These are phyloP conservation scores for Steatornis caripensis DNA, from an alignment of 2,113 vertebrate species.

Conservation along the genomic window DNA sequence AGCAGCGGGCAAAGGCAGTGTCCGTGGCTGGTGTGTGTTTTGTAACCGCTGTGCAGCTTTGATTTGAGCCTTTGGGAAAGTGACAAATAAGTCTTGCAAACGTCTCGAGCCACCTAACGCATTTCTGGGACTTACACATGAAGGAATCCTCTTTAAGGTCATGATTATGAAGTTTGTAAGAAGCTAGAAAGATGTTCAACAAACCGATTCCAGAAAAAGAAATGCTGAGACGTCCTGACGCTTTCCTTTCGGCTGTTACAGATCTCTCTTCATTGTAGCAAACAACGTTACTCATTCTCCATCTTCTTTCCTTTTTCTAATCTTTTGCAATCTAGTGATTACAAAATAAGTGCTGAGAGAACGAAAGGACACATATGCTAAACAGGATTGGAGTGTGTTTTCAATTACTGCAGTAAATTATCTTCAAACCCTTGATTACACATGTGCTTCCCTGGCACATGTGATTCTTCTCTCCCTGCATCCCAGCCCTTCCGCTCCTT, in stretches of 20 bases:
- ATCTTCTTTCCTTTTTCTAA: not conserved
- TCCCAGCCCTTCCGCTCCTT: not conserved
- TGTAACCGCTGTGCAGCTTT: not conserved
- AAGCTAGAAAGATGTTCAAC: not conserved
- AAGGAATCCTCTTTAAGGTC: not conserved
- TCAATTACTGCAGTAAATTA: constrained; percentile 48
- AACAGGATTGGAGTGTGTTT: not conserved
- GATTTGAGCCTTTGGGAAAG: not conserved
- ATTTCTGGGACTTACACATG: not conserved
- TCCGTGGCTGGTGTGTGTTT: not conserved
- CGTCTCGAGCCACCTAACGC: not conserved
- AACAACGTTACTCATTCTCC: not conserved
- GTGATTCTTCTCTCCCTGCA: not conserved
- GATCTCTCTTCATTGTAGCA: not conserved
- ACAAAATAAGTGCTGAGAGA: constrained; percentile 5
- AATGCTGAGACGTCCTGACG: not conserved
- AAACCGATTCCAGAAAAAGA: not conserved
- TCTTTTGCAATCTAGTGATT: not conserved
- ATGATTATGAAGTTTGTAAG: not conserved
- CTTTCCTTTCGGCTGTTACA: not conserved
- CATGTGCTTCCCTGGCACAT: not conserved
- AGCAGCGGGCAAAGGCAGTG: not conserved
- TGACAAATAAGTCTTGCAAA: not conserved
- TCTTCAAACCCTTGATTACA: constrained; percentile 8
- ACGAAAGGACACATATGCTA: not conserved